Percentiles rank a stretch among this genome's conserved stretches.
phyloP scores from a whole-genome alignment of 2,888 invertebrate genomes.

The Keiferia lycopersicella region DNA sequence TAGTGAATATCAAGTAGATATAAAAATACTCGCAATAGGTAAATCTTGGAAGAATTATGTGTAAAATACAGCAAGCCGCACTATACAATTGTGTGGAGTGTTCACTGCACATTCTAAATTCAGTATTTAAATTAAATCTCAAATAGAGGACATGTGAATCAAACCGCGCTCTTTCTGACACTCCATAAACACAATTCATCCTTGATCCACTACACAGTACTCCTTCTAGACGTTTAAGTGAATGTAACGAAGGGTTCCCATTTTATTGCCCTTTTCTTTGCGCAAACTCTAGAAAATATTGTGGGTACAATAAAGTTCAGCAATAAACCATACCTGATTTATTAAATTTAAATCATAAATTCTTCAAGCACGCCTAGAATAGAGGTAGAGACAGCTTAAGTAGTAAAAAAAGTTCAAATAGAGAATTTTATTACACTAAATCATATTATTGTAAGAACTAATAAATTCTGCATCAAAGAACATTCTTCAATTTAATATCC shows the following conservation, averaged over 20 bases:
- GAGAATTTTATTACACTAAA: constrained; percentile 13
- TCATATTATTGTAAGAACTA: constrained; percentile 25
- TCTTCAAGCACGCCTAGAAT: background rate
- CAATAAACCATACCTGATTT: background rate
- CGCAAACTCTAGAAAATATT: background rate
- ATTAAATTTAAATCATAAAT: background rate
- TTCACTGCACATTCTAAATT: no score
- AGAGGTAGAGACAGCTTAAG: constrained; percentile 19
- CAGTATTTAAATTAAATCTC: no score
- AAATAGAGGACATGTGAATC: no score
- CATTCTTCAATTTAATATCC: constrained; percentile 46
- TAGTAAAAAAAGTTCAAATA: constrained; percentile 20
- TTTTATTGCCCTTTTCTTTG: background rate
- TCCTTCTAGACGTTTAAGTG: background rate
- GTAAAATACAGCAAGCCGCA: no score
- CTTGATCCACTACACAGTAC: background rate
- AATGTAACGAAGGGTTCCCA: background rate
- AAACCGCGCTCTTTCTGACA: no score
- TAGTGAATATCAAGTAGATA: no score
- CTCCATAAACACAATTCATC: no score
- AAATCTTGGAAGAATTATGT: no score
- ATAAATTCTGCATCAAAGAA: constrained; percentile 32
- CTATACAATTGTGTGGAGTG: no score
- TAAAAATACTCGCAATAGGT: no score
- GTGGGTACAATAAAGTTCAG: background rate